A percentile compares a stretch with the other conserved stretches of the same genome.
Conservation (phyloP, 2,888 invertebrate species). For the Malthinus seriepunctatus region DNA sequence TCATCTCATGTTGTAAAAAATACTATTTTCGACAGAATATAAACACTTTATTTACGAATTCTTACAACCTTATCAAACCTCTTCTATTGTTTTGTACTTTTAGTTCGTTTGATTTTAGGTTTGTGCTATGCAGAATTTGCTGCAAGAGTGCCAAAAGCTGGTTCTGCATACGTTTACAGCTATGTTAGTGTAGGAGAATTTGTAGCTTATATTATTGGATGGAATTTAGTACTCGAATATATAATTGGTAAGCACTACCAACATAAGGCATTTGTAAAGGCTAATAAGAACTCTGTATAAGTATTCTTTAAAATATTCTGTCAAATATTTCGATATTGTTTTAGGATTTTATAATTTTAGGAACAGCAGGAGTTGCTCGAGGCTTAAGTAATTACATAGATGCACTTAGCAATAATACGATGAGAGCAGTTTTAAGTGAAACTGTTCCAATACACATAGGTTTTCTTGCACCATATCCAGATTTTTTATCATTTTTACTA, state of each 20-base stretch:
- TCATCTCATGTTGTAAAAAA: no score
- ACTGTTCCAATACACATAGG: slow-evolving; percentile 63
- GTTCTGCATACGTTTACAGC: slow-evolving; percentile 85
- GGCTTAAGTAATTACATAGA: slow-evolving; percentile 76
- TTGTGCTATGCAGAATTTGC: slow-evolving; percentile 85
- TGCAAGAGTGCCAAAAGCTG: slow-evolving; percentile 77
- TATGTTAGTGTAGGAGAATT: slow-evolving; percentile 82
- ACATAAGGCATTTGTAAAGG: no score
- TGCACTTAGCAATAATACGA: slow-evolving; percentile 63
- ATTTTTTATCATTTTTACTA: slow-evolving; percentile 69
- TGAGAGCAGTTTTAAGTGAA: slow-evolving; percentile 59
- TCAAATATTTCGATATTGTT: not conserved
- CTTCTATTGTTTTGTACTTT: no score
- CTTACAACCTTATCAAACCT: no score
- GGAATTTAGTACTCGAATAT: slow-evolving; percentile 82
- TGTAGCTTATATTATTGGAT: slow-evolving; percentile 79
- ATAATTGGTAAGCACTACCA: slow-evolving; percentile 64
- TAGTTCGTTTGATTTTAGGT: slow-evolving; percentile 53
- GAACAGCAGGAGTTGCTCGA: slow-evolving; percentile 76
- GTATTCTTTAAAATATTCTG: no score
- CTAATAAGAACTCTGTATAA: no score
- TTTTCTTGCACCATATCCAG: slow-evolving; percentile 70
- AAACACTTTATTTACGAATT: no score
- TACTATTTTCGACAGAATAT: no score
- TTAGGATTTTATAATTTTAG: slow-evolving; percentile 50